Evolutionary conservation across 2,797 vertebrate genomes (phyloP), one percentile per base, ranked within the genome.

Genomic region (Acridotheres tristis): DNA sequence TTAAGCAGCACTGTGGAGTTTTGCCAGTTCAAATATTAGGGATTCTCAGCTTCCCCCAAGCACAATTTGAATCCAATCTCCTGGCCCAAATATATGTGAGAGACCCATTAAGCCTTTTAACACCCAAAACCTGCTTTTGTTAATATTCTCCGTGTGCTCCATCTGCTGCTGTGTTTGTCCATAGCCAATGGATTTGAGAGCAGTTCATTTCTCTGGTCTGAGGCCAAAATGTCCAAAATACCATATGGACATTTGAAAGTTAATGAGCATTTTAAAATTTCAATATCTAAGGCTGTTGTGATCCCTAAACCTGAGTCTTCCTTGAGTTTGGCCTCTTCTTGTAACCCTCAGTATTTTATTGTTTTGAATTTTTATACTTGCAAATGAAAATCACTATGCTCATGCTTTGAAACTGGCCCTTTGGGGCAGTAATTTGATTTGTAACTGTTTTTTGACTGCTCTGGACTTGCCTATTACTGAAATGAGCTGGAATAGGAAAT

Each of bases 151-250:
- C 1, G 16, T 73, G 85, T 63, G 88, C 92, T 96, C 96, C 95
- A 96, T 97, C 96, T 97, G 96, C 91, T 79, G 92, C 94, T 62
- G 42, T 78, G 82, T 95, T 96, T 96, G 88, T 89, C 91, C 66
- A 78, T 51, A 79, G 91, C 96, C 59, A 76, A 94, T 85, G 92
- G 47, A 40, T 95, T 90, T 81, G 92, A 79, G 92, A 96, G 94
- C 94, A 77, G n/a, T 94, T 95, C 68, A 25, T 69, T 88, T 43
- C 5, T 15, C 86, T 96, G 95, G 88, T 93, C 80, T n/a, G 14
- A 68, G 84, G 95, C 95, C 94, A 96, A 62, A 81, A 83, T 88
- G 86, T 77, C 95, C 95, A 69, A 93, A 94, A 67, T 88, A 85
- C 89, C 88, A 95, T 90, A 94, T 94, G 95, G 95, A 50, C 74